phyloP scores from a whole-genome alignment of 2,113 vertebrate genomes.

The Scolopax mira region DNA sequence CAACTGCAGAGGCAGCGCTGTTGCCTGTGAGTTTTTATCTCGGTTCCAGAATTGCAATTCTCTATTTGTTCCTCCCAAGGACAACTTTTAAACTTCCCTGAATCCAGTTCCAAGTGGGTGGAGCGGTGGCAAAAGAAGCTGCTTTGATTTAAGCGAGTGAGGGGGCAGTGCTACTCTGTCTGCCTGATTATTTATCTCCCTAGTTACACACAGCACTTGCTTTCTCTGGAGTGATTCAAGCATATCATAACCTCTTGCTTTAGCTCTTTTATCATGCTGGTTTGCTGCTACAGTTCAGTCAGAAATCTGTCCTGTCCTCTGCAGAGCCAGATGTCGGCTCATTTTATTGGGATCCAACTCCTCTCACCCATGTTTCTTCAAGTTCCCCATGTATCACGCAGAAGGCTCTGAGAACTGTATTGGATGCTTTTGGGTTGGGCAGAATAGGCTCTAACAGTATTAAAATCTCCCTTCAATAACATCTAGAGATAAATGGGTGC shows the following conservation, averaged over 20 bases:
- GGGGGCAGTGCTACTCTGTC: constrained; percentile 3
- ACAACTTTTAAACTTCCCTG: constrained; percentile 3
- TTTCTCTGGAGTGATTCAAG: constrained; percentile 29
- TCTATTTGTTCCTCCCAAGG: constrained; percentile 6
- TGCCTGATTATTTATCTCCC: constrained; percentile 27
- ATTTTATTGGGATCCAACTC: background rate
- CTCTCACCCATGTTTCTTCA: background rate
- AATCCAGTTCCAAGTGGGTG: background rate
- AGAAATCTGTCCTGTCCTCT: constrained; percentile 30
- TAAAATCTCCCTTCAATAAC: background rate
- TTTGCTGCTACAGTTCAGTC: constrained; percentile 12
- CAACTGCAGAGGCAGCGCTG: background rate
- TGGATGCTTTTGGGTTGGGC: background rate
- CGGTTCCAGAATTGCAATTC: background rate
- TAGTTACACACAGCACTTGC: constrained; percentile 29
- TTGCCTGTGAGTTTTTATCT: background rate
- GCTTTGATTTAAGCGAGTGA: constrained; percentile 44
- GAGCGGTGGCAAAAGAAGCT: background rate
- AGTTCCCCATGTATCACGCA: background rate
- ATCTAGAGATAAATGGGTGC: background rate
- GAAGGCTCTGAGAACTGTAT: background rate
- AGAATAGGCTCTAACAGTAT: background rate
- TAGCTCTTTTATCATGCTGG: constrained; percentile 27
- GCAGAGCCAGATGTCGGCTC: constrained; percentile 3
- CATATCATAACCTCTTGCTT: constrained; percentile 38